Conservation (phyloP, 1,140 invertebrate genomes). For the Eurosta solidaginis region DNA sequence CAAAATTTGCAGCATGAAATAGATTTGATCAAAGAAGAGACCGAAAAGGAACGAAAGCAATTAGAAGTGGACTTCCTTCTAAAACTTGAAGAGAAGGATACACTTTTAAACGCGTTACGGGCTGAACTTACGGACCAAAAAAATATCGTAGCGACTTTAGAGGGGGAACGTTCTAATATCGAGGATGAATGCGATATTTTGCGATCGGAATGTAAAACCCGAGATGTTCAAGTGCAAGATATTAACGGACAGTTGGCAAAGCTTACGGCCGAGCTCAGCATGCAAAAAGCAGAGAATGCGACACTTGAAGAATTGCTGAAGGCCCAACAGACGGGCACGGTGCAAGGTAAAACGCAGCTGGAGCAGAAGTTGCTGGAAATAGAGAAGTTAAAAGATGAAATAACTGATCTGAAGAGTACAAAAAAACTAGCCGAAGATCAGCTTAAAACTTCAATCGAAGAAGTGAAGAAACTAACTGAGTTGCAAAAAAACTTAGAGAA, state of each 20-base stretch:
- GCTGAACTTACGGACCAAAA: constrained; percentile 39
- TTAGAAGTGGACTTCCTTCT: constrained; percentile 33
- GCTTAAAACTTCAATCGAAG: constrained; percentile 51
- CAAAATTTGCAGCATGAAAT: constrained; percentile 50
- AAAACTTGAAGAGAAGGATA: constrained; percentile 41
- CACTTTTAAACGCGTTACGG: constrained; percentile 37
- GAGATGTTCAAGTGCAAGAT: constrained; percentile 47
- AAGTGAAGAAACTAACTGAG: constrained; percentile 36
- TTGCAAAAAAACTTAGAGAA: constrained; percentile 75
- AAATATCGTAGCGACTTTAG: constrained; percentile 37
- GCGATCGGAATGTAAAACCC: constrained; percentile 43
- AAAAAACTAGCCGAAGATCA: constrained; percentile 51
- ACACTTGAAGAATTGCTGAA: constrained; percentile 55
- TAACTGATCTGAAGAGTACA: constrained; percentile 45
- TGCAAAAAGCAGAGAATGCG: constrained; percentile 51
- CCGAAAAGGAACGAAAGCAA: constrained; percentile 46
- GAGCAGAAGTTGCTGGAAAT: constrained; percentile 29
- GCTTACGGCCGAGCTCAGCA: constrained; percentile 54
- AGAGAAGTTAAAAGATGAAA: constrained; percentile 30
- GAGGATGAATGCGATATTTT: constrained; percentile 47
- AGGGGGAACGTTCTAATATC: constrained; percentile 43
- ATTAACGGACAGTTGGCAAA: constrained; percentile 44
- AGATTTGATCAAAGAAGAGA: constrained; percentile 49
- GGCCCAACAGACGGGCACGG: constrained; percentile 36
- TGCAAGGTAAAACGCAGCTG: constrained; percentile 29